phyloP scores from a whole-genome alignment of 2,888 invertebrate species.

The Himalopsyche kuldschensis region DNA sequence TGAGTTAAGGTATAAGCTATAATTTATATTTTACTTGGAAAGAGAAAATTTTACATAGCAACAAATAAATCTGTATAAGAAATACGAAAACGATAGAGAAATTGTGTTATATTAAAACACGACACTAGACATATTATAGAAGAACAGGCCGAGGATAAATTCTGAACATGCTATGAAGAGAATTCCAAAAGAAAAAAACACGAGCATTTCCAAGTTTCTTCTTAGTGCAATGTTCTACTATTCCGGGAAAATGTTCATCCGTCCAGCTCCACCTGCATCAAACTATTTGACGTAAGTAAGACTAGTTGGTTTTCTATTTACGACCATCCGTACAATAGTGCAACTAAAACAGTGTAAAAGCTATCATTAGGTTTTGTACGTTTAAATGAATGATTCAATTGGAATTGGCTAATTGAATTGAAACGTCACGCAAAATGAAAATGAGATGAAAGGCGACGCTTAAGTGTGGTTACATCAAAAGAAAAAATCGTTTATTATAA shows the following conservation, averaged over 20 bases:
- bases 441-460: too few relatives aligned
- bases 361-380: too few relatives aligned
- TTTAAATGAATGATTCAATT: too few relatives aligned
- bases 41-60: not conserved
- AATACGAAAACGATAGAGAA: not conserved
- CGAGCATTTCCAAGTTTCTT: not conserved
- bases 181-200: not conserved
- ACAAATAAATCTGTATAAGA: not conserved
- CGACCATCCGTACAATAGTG: too few relatives aligned
- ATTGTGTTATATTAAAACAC: not conserved
- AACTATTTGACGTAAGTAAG: too few relatives aligned
- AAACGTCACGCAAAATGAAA: too few relatives aligned
- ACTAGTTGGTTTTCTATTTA: too few relatives aligned
- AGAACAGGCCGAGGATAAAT: not conserved
- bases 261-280: not conserved
- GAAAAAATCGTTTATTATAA: too few relatives aligned
- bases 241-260: not conserved
- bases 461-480: too few relatives aligned
- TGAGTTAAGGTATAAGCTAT: too few relatives aligned
- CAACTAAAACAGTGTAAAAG: too few relatives aligned
- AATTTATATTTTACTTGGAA: not conserved
- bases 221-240: not conserved
- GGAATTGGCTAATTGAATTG: too few relatives aligned
- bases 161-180: not conserved
- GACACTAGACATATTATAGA: not conserved